Base-by-base conservation (phyloP, 2,797 vertebrate species). In the Centroberyx gerrardi region DNA sequence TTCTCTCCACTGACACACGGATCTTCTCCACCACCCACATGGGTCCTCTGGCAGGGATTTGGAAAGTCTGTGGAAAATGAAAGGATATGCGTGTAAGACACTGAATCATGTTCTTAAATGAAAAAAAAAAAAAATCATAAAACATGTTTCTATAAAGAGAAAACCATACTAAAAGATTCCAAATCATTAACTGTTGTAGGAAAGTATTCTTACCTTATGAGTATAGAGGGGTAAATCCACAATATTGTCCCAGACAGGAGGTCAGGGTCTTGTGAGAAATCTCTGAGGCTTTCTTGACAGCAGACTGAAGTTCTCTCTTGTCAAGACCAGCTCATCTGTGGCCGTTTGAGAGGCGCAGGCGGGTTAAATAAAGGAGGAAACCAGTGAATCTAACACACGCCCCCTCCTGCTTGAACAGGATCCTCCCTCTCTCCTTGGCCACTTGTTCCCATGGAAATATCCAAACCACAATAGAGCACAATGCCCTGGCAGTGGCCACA, bases 11-110 rank as follows among this genome's bases (percentile, higher is more conserved):
- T 61, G 95, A 95, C 86, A 90, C 85, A 7, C 94, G 89, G 76
- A 96, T 92, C 89, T 93, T 95, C 69, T 95, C 94, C 81, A 95
- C 88, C 83, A 95, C 89, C 94, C 94, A 95, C 95, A 95, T 95
- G 84, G 79, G 76, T 90, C 63, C 63, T 75, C 42, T 65, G 66
- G 36, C 18, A 76, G 66, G 66, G 72, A 66, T 52, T 15, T 62
- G 13, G 10, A 73, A 89, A 78, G 54, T 74, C 80, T 94, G 68
- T 40, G 76, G 22, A 79, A 91, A 86, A 33, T 1, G 52, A 48
- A 72, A 61, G 15, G 0, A 76, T 36, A 54, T 54, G 14, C 15
- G 40, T 60, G 0, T 74, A 65, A 73, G 42, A 68, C 67, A 28
- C 5, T 55, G 18, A 3, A 17, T 38, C 68, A 6, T 61, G 3